These are phyloP conservation scores for Nebria salina DNA, from an alignment of 2,888 invertebrate genomes.

Conservation along the genomic window DNA sequence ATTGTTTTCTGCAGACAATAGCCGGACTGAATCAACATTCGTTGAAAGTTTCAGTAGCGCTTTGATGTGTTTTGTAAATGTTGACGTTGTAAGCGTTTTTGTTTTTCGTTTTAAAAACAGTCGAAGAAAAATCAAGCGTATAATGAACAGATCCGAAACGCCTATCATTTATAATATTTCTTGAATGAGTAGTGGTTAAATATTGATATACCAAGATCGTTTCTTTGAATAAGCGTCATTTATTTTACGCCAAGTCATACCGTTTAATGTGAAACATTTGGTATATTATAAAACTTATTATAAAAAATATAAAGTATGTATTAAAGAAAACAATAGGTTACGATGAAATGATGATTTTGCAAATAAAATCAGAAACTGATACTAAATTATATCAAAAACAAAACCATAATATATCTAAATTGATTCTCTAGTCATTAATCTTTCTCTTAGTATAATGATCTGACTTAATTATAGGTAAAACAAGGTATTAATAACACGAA, in stretches of 20 bases:
- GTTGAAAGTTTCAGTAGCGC: background rate
- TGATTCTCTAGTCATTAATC: background rate
- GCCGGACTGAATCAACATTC: background rate
- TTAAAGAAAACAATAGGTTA: no score
- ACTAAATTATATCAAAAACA: no score
- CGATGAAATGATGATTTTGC: no score
- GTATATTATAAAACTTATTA: background rate
- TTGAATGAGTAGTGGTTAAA: background rate
- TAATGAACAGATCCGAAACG: background rate
- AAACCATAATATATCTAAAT: no score
- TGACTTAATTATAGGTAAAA: background rate
- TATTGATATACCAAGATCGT: background rate
- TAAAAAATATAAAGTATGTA: background rate
- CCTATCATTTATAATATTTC: background rate
- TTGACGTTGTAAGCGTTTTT: background rate
- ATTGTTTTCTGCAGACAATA: background rate
- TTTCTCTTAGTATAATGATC: background rate
- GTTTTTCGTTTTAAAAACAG: background rate
- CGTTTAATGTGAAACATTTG: background rate
- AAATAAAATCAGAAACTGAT: no score
- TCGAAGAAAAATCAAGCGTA: background rate
- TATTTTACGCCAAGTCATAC: background rate
- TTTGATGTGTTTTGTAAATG: constrained; percentile 1
- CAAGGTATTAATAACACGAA: background rate
- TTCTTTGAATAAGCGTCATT: background rate